Evolutionary conservation across 2,797 vertebrate genomes (phyloP).

Genomic region (Rhabdomys pumilio): DNA sequence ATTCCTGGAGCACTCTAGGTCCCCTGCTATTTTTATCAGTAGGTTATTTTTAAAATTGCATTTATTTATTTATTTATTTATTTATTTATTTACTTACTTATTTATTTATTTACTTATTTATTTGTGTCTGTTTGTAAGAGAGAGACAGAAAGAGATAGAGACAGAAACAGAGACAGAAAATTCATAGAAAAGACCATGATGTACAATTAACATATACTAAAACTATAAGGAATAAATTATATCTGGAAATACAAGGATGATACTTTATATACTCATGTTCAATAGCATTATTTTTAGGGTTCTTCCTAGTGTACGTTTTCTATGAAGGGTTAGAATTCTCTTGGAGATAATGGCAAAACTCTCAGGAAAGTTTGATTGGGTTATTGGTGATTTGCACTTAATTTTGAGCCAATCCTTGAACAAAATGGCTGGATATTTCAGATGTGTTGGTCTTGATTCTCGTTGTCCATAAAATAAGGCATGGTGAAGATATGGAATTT

Average conservation of each 20-base stretch:
- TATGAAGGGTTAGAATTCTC: background rate
- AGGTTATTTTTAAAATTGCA: background rate
- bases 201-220: background rate
- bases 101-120: too few relatives aligned
- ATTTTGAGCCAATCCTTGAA: background rate
- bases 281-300: background rate
- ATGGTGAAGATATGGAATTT: background rate
- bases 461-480: background rate
- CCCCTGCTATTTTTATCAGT: background rate
- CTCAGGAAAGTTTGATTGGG: slow-evolving; percentile 6
- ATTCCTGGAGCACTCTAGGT: background rate
- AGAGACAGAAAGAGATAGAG: background rate
- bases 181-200: background rate
- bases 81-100: too few relatives aligned
- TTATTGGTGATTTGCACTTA: background rate
- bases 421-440: background rate
- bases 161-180: background rate
- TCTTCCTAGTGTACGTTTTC: background rate
- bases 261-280: background rate
- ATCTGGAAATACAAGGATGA: background rate
- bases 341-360: background rate
- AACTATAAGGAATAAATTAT: background rate
- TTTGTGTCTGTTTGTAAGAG: background rate
- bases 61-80: background rate
- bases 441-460: background rate